Evolutionary conservation across 1,140 invertebrate genomes (phyloP).

Genomic region (Saxidomus purpurata): DNA sequence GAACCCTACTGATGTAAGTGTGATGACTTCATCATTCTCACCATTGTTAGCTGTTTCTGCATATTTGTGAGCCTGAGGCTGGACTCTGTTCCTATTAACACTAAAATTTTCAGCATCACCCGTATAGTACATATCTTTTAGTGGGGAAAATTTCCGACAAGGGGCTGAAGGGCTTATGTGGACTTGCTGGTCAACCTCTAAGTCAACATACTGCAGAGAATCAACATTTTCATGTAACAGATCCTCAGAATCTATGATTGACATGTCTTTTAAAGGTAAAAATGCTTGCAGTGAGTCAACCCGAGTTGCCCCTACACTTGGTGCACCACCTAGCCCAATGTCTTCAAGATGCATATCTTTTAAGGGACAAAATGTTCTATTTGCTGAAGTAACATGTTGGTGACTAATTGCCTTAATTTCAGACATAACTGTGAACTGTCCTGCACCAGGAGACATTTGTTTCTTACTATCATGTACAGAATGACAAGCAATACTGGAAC

Average conservation of each 20-base stretch:
- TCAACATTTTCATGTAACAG: not conserved
- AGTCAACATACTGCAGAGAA: not conserved
- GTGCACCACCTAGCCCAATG: not conserved
- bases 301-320: not conserved
- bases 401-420: too few species aligned
- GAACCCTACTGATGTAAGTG: not conserved
- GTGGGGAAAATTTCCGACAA: conserved; percentile 33
- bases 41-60: not conserved
- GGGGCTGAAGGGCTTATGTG: not conserved
- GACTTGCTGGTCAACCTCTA: not conserved
- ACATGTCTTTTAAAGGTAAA: conserved; percentile 8
- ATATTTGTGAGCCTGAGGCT: not conserved
- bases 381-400: not conserved
- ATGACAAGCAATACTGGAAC: not conserved
- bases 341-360: conserved; percentile 19
- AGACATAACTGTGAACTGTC: too few species aligned
- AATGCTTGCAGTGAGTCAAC: too few species aligned
- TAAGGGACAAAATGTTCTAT: not conserved
- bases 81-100: not conserved
- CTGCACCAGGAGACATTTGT: too few species aligned
- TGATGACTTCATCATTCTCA: not conserved
- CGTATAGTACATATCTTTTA: conserved; percentile 19
- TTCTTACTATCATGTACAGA: not conserved
- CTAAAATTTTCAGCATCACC: not conserved
- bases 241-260: not conserved